Conservation (phyloP, 2,113 vertebrate species). For the Willisornis vidua region DNA sequence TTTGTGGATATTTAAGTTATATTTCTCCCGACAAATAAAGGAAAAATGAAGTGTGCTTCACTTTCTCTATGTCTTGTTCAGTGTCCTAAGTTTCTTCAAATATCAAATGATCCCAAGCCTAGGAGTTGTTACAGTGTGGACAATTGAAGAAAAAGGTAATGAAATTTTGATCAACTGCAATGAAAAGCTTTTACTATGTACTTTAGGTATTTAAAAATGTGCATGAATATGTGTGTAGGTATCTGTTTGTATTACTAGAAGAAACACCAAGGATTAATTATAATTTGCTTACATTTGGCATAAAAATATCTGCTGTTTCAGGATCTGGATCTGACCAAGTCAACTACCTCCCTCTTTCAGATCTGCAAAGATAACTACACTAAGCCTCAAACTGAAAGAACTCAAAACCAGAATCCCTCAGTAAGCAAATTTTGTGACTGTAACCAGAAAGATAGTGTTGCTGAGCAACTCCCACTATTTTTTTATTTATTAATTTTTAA, state of each 20-base stretch:
- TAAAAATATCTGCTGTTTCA: background rate
- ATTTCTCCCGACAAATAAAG: background rate
- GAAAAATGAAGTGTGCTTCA: background rate
- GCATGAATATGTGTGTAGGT: background rate
- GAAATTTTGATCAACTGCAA: background rate
- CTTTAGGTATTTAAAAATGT: background rate
- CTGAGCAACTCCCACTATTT: constrained; percentile 35
- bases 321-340: background rate
- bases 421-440: constrained; percentile 25
- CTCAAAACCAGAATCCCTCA: background rate
- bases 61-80: background rate
- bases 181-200: background rate
- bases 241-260: background rate
- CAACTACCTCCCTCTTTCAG: background rate
- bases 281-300: background rate
- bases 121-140: background rate
- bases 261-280: background rate
- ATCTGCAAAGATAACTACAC: background rate
- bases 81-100: background rate
- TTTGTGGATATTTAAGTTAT: background rate
- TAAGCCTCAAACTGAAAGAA: background rate
- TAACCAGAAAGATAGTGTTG: constrained; percentile 2
- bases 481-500: background rate
- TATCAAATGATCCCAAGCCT: background rate
- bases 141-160: background rate